phyloP scores from a whole-genome alignment of 2,113 vertebrate genomes.

The Hyperoodon ampullatus region DNA sequence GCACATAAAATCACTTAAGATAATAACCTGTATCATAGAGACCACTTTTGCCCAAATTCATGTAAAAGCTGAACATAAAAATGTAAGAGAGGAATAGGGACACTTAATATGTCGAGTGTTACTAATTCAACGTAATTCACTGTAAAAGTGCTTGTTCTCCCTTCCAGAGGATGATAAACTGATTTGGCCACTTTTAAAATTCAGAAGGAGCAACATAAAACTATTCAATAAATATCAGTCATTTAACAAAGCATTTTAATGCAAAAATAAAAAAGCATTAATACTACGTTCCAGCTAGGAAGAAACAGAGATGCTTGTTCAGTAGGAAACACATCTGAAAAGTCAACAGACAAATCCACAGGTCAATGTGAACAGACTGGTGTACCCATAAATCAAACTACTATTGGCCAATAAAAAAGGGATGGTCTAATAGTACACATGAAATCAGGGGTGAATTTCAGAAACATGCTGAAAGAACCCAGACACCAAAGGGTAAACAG shows the following conservation, averaged over 20 bases:
- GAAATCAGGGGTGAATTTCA: not conserved
- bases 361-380: not conserved
- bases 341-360: not conserved
- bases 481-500: not conserved
- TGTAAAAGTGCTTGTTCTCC: not conserved
- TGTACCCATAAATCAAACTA: not conserved
- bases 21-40: not conserved
- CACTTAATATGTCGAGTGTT: not conserved
- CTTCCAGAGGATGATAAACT: constrained; percentile 3
- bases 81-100: not conserved
- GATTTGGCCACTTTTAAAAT: not conserved
- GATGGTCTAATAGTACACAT: not conserved
- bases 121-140: constrained; percentile 2
- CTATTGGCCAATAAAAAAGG: not conserved
- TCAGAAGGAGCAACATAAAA: not conserved
- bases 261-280: not conserved
- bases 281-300: not conserved
- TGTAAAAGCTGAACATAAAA: constrained; percentile 19
- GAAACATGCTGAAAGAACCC: not conserved
- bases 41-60: not conserved
- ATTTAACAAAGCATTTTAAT: not conserved
- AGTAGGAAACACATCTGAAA: not conserved
- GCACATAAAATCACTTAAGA: constrained; percentile 13
- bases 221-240: not conserved
- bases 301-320: not conserved